phyloP scores from a whole-genome alignment of 1,140 invertebrate species.

The Penaeus vannamei region DNA sequence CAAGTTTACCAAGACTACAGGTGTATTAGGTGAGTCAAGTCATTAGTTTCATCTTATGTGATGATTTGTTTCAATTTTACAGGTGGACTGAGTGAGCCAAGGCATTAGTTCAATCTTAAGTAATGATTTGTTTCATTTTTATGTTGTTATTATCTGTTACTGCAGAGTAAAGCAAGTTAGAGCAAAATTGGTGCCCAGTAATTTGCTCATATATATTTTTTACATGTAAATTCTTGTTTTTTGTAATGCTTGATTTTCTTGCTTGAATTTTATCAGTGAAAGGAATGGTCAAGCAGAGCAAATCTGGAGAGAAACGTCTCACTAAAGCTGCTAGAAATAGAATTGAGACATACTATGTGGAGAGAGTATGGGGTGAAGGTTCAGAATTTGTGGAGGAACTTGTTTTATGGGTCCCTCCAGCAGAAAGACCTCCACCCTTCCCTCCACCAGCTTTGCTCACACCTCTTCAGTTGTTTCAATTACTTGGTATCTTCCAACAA shows the following conservation, averaged over 20 bases:
- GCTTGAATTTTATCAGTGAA: constrained; percentile 38
- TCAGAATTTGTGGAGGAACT: constrained; percentile 63
- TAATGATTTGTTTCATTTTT: too few relatives aligned
- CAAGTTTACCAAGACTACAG: constrained; percentile 59
- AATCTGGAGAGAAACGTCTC: constrained; percentile 56
- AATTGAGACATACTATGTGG: constrained; percentile 62
- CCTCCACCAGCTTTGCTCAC: constrained; percentile 59
- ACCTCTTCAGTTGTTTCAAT: constrained; percentile 47
- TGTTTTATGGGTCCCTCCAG: constrained; percentile 56
- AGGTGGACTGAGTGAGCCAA: neutral
- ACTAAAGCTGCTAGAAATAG: constrained; percentile 54
- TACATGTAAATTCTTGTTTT: neutral
- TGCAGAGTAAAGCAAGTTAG: neutral
- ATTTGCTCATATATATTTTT: neutral
- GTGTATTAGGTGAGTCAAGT: constrained; percentile 46
- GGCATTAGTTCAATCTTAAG: too few relatives aligned
- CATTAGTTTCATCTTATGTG: neutral
- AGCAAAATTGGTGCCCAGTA: neutral
- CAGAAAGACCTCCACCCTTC: constrained; percentile 56
- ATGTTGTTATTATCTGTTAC: too few relatives aligned
- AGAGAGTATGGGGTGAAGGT: constrained; percentile 61
- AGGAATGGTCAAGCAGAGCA: constrained; percentile 62
- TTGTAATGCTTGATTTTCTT: too few relatives aligned
- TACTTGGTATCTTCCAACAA: constrained; percentile 52
- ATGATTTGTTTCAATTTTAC: constrained; percentile 24